Conservation (phyloP, 2,888 invertebrate species). For the Nephrocerus scutellatus region DNA sequence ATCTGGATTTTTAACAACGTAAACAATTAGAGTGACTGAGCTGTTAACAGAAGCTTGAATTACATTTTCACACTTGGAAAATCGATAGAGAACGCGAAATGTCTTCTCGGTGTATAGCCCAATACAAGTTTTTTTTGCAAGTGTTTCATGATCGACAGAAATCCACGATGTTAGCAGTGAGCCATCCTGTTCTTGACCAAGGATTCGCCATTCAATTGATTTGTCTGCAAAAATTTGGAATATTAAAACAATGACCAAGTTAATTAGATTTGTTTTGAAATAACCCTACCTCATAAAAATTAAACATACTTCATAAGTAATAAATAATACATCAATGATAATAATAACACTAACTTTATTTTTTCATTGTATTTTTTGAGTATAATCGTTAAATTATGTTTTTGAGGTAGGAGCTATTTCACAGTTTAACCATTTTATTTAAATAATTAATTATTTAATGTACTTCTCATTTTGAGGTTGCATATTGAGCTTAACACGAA, state of each 20-base stretch:
- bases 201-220: slow-evolving; percentile 69
- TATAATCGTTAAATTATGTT: not conserved
- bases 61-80: slow-evolving; percentile 56
- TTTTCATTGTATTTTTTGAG: not conserved
- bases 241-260: not conserved
- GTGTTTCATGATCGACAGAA: slow-evolving; percentile 40
- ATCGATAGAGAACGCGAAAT: slow-evolving; percentile 56
- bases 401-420: not conserved
- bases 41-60: slow-evolving; percentile 75
- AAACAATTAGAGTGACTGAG: slow-evolving; percentile 59
- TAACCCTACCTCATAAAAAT: not conserved
- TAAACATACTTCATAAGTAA: not conserved
- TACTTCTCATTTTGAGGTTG: no score
- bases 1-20: slow-evolving; percentile 54
- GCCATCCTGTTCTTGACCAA: slow-evolving; percentile 76
- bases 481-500: no score
- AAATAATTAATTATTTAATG: no score
- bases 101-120: slow-evolving; percentile 57
- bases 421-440: no score
- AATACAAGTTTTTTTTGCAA: slow-evolving; percentile 47
- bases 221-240: slow-evolving; percentile 50
- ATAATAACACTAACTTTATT: not conserved
- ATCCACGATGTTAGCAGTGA: slow-evolving; percentile 66
- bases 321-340: not conserved
- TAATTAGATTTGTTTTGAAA: not conserved